These are phyloP conservation scores for Mylabris phalerata DNA, from an alignment of 1,140 invertebrate genomes.

Conservation along the genomic window DNA sequence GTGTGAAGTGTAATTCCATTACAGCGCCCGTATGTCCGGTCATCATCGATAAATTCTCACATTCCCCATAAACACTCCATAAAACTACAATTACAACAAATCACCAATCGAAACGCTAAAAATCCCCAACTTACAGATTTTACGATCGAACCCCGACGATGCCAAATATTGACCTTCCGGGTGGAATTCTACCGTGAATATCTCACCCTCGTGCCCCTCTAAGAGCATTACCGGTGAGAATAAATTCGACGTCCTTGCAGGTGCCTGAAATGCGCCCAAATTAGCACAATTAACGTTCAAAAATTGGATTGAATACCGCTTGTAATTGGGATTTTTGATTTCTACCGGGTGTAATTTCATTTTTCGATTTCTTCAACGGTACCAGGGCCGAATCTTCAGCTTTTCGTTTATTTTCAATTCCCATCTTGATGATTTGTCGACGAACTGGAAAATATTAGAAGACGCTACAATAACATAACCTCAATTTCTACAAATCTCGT, in stretches of 20 bases:
- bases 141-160: conserved; percentile 92
- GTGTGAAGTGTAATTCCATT: conserved; percentile 93
- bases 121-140: conserved; percentile 75
- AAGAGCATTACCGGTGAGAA: conserved; percentile 93
- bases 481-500: no score
- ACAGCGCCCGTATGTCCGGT: conserved; percentile 94
- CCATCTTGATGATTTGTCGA: conserved; percentile 27
- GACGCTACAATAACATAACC: no score
- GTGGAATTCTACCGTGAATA: conserved; percentile 91
- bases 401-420: conserved; percentile 57
- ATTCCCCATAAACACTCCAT: conserved; percentile 98
- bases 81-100: conserved; percentile 59
- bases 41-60: conserved; percentile 92
- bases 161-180: conserved; percentile 92
- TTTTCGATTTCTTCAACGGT: conserved; percentile 60
- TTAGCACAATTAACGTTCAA: conserved; percentile 3
- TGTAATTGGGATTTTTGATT: conserved; percentile 62
- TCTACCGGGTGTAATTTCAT: conserved; percentile 59
- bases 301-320: conserved; percentile 39
- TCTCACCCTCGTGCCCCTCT: conserved; percentile 94
- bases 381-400: conserved; percentile 64
- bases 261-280: conserved; percentile 35
- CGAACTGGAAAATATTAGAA: no score
- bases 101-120: neutral
- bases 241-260: conserved; percentile 80